A percentile compares a stretch with the other conserved stretches of the same genome.
phyloP scores from a whole-genome alignment of 2,113 vertebrate species.

The Danionella cerebrum region DNA sequence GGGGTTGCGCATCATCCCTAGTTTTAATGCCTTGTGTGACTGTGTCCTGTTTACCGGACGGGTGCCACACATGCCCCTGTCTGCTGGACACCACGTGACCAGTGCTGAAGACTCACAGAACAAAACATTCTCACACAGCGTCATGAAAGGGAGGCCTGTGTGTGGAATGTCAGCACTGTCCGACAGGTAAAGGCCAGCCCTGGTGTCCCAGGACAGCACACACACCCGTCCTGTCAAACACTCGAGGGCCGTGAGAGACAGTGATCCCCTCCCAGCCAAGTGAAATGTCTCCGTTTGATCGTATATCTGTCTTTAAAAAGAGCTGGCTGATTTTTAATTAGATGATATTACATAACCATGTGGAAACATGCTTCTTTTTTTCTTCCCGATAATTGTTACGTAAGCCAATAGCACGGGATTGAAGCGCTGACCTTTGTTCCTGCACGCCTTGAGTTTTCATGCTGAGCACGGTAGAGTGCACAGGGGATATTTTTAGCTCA shows the following conservation, averaged over 20 bases:
- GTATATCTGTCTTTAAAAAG: constrained; percentile 14
- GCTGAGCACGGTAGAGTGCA: neutral
- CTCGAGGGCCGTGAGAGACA: neutral
- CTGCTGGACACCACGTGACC: neutral
- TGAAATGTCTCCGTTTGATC: neutral
- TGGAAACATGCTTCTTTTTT: constrained; percentile 3
- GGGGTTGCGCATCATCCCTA: too few relatives aligned
- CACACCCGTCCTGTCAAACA: constrained; percentile 15
- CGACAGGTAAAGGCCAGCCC: constrained; percentile 30
- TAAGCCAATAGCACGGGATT: constrained; percentile 13
- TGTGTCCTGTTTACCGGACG: neutral
- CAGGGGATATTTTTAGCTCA: neutral
- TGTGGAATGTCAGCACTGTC: constrained; percentile 35
- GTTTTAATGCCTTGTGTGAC: neutral
- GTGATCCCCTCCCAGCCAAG: neutral
- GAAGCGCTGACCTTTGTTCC: constrained; percentile 30
- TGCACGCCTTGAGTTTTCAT: neutral
- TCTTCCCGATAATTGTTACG: constrained; percentile 13
- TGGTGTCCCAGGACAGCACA: neutral
- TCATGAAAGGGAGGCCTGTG: constrained; percentile 22
- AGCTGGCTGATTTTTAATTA: neutral
- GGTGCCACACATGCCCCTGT: neutral
- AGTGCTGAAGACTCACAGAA: constrained; percentile 12
- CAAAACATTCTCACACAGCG: constrained; percentile 9
- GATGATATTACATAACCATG: constrained; percentile 30